Base-by-base conservation (phyloP, 1,140 invertebrate species). In the Manduca sexta region DNA sequence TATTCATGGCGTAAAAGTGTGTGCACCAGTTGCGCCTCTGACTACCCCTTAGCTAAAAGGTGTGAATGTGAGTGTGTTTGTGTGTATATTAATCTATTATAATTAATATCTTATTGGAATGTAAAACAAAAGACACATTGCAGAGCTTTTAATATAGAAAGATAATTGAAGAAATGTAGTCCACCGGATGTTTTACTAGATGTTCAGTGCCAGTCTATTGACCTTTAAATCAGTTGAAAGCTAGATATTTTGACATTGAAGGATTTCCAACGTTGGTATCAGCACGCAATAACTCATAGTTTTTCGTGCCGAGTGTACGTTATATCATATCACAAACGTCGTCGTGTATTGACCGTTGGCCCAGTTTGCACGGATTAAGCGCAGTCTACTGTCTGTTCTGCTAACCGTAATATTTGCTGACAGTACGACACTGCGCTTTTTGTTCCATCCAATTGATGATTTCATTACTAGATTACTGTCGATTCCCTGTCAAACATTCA, bases 341-440 rank as follows among this genome's bases (percentile, higher is more conserved):
- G 33, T 16, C 40, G 49, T 17, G 45, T 65, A 52, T 61, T 52
- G 48, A 45, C 48, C 47, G 50, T 49, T 63, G 54, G 55, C 61
- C 66, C 57, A 64, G 49, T 56, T 72, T 59, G 46, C 16, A 21
- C 49, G 53, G 65, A 74, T 74, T 76, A 74, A 74, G 64, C 49
- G 45, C 65, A 60, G 48, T 51, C 53, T 72, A 46, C 52, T 53
- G 39, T 49, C 37, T 40, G 21, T 26, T 26, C 21, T 26, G 21
- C 8, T 72, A 69, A 72, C 69, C 67, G 68, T 71, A 67, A 71
- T 70, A 56, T 50, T 47, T 45, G 49, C 52, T 63, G 69, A 73
- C 58, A 74, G 64, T 62, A 60, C 52, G 60, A 67, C 59, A 60
- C 65, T 48, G 21, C 31, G 14, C 26, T 60, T 62, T 68, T 65